Evolutionary conservation across 2,113 vertebrate species (phyloP), one percentile per base, ranked within the genome.

Genomic region (Brachionichthys hirsutus): DNA sequence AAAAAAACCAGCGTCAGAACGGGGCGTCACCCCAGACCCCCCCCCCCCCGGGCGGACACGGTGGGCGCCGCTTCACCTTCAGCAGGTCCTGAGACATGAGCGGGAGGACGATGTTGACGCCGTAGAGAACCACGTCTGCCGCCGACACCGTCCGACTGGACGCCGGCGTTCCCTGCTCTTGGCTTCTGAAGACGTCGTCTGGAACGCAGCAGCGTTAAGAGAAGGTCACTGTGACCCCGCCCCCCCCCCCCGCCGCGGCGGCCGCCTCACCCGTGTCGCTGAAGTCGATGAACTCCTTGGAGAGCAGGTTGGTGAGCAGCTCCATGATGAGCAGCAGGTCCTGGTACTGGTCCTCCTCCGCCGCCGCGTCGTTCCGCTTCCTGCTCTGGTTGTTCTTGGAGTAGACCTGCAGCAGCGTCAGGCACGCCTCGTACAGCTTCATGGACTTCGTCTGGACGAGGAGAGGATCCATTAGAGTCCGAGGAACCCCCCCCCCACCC

Each of bases 281-380:
- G 84, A 99, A 99, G 87, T 99, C 97, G 55, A 99, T 99, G 87
- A 99, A 98, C 89, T 99, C 97, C 80, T 99, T 99, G 66, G 95
- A 98, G 0, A 99, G 91, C 59, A 99, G 93, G 84, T 99, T 99
- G 42, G 97, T 99, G 59, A 99, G 95, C 71, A 99, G 95, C 73
- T 99, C 97, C 96, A 99, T 98, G 83, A 99, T 99, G 71, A 99
- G 97, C n/a, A 99, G 94, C 62, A 99, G 91, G 87, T 99, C 97
- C 83, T 99, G 97, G 85, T 98, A 98, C 73, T 98, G 96, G 53
- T 99, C 97, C 83, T 99, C 97, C 85, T 99, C 97, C 0, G 94
- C 96, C 0, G 94, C 90, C 47, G 95, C 93, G 71, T 98, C 97
- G 50, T 92, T 87, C 11, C 96, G 91, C 73, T 97, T 95, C 30